Evolutionary conservation across 2,888 invertebrate species (phyloP), one percentile per base, ranked within the genome.

Genomic region (Drosophila putrida): DNA sequence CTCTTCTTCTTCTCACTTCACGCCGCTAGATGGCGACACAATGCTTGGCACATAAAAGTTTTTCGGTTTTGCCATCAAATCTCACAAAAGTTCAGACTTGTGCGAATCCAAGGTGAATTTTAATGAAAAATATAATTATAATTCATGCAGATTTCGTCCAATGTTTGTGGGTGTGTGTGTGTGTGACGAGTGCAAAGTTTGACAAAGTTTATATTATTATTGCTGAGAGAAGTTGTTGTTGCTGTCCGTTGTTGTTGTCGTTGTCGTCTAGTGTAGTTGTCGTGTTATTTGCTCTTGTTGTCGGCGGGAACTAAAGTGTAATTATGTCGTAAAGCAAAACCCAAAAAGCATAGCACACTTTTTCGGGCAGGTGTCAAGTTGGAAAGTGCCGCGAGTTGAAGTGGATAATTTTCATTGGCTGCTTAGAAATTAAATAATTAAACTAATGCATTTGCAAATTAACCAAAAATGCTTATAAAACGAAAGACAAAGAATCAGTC

Each of bases 71-170:
- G 47, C 53, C 66, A 53, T 58, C 75, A 68, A 68, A 75, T 65
- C 50, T 65, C 46, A 57, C 31, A 50, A 63, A 82, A 86, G 77
- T 80, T 77, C 61, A 85, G 71, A 76, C 79, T 88, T 76, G 46
- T 60, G 44, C 71, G 55, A 71, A 75, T 71, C 79, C 75, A 86
- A 84, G 81, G 81, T 87, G 83, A 86, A 86, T 80, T 88, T 86
- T 80, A 87, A 81, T 85, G 88, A 72, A 89, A 87, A 87, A 74
- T 79, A 84, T 87, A 89, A 85, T 87, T 89, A 87, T 87, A 83
- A 84, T 89, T 89, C 82, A 84, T 85, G 79, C 71, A 74, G 73
- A 87, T 87, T 85, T 75, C 39, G 51, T 61, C 53, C 64, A 59
- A 47, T 65, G 35, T 33, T 11, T 39, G 25, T 39, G 10, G 53